A percentile compares a stretch with the other conserved stretches of the same genome.
Conservation (phyloP, 2,888 invertebrate species). For the Pseudeuparius sepicola region DNA sequence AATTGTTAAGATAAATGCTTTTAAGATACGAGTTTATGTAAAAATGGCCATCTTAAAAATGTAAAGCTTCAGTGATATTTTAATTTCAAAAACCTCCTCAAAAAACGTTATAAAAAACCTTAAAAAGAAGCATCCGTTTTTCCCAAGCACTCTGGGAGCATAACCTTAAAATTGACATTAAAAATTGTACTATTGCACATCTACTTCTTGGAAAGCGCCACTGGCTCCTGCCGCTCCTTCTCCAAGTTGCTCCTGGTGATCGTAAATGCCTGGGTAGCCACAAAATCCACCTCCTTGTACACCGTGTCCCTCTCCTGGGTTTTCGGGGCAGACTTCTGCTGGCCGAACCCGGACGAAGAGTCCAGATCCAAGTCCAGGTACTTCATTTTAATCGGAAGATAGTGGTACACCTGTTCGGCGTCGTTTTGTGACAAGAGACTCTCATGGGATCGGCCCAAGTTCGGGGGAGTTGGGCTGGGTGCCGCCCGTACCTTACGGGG, state of each 20-base stretch:
- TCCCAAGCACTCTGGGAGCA: too few relatives aligned
- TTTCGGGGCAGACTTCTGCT: conserved; percentile 13
- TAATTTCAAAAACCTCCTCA: too few relatives aligned
- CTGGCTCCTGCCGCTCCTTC: conserved; percentile 46
- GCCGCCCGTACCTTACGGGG: conserved; percentile 38
- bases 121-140: too few relatives aligned
- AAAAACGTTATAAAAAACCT: too few relatives aligned
- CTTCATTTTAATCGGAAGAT: conserved; percentile 45
- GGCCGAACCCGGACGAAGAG: conserved; percentile 4
- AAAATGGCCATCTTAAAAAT: too few relatives aligned
- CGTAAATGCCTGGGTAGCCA: conserved; percentile 89
- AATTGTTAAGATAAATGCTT: too few relatives aligned
- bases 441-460: conserved; percentile 34
- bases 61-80: too few relatives aligned
- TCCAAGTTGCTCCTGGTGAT: conserved; percentile 73
- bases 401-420: conserved; percentile 27
- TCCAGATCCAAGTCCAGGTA: conserved; percentile 82
- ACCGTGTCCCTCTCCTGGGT: conserved; percentile 43
- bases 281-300: conserved; percentile 88
- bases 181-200: conserved; percentile 8
- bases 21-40: too few relatives aligned
- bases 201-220: conserved; percentile 32
- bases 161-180: conserved; percentile 2
- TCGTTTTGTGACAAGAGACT: conserved; percentile 27
- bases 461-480: conserved; percentile 45